Conservation (phyloP, 2,797 vertebrate genomes). For the Ctenochaetus hawaiiensis region DNA sequence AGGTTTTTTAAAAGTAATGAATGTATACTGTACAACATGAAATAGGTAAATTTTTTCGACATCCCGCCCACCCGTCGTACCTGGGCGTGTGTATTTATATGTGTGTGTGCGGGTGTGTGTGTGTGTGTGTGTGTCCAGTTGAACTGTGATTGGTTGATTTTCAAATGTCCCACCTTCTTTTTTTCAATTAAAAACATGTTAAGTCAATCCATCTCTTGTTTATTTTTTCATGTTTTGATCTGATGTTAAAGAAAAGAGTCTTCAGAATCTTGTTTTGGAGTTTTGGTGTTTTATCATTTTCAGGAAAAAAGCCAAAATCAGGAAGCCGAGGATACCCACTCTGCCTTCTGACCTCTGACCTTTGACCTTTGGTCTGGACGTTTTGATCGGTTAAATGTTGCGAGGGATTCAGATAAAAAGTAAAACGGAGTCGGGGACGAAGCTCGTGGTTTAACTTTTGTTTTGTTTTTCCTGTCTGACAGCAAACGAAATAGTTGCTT, state of each 20-base stretch:
- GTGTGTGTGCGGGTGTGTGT: background rate
- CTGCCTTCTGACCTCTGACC: constrained; percentile 46
- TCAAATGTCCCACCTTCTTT: constrained; percentile 7
- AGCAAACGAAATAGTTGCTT: too few species aligned
- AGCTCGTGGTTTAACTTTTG: too few species aligned
- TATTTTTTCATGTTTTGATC: background rate
- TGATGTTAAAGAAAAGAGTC: background rate
- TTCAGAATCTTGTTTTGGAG: too few species aligned
- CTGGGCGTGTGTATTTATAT: background rate
- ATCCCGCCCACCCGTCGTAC: background rate
- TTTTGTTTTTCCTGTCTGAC: too few species aligned
- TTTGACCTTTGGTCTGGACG: background rate
- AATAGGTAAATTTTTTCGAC: background rate
- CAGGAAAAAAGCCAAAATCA: constrained; percentile 52
- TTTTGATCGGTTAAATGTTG: background rate
- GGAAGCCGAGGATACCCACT: constrained; percentile 37
- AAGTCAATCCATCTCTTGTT: constrained; percentile 21
- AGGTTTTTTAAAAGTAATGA: constrained; percentile 54
- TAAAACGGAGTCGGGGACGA: background rate
- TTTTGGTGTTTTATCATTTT: background rate
- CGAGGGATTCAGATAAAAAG: background rate
- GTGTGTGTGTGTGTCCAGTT: constrained; percentile 18
- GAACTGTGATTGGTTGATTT: constrained; percentile 40
- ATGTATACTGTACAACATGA: constrained; percentile 60
- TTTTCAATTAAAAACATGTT: constrained; percentile 41